These are phyloP conservation scores for Eidolon dupreanum DNA, from an alignment of 2,797 vertebrate species.

Conservation along the genomic window DNA sequence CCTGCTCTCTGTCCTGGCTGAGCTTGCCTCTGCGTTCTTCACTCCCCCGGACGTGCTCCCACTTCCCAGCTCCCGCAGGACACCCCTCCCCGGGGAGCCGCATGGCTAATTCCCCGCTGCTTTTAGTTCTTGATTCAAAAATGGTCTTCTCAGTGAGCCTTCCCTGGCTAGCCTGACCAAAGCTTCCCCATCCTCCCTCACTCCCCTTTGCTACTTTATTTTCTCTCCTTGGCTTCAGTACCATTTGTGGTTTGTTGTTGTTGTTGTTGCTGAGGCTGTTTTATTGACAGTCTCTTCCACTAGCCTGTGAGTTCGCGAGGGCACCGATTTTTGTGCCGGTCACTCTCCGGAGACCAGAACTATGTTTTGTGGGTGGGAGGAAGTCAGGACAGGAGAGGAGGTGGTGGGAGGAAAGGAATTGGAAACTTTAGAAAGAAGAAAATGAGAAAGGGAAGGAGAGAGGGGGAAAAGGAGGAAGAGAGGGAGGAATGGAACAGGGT, in stretches of 20 bases:
- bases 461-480: background rate
- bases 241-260: background rate
- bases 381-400: background rate
- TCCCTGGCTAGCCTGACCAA: background rate
- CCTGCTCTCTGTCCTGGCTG: background rate
- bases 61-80: background rate
- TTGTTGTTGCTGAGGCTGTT: background rate
- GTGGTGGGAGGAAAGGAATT: background rate
- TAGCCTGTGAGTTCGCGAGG: background rate
- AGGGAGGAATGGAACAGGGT: background rate
- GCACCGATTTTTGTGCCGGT: background rate
- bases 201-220: background rate
- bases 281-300: background rate
- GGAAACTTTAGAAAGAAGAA: background rate
- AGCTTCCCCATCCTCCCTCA: background rate
- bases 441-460: background rate
- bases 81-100: background rate
- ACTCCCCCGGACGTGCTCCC: background rate
- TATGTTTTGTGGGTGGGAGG: background rate
- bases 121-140: background rate
- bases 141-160: background rate
- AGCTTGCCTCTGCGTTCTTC: background rate
- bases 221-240: background rate
- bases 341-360: background rate
- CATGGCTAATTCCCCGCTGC: no score